Percentiles rank a stretch among this genome's conserved stretches.
Conservation (phyloP, 2,797 vertebrate species). For the Schizopygopsis malacanthus region DNA sequence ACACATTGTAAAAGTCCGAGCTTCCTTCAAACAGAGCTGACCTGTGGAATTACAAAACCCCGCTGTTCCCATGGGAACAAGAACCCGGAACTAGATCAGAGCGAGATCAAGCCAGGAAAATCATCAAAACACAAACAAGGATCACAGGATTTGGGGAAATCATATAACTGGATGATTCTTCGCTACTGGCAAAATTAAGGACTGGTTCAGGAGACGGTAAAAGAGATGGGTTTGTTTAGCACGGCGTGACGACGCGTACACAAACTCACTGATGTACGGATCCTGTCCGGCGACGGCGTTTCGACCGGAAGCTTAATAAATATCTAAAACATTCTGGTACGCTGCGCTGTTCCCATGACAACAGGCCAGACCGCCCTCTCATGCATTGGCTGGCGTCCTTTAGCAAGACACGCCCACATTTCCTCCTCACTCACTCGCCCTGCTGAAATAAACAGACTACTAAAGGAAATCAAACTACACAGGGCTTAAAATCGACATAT, state of each 20-base stretch:
- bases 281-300: slow-evolving; percentile 49
- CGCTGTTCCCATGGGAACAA: slow-evolving; percentile 68
- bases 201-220: slow-evolving; percentile 50
- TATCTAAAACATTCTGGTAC: slow-evolving; percentile 76
- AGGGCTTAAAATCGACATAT: slow-evolving; percentile 68
- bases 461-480: slow-evolving; percentile 61
- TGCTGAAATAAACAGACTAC: slow-evolving; percentile 54
- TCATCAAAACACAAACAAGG: slow-evolving; percentile 68
- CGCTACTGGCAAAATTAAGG: slow-evolving; percentile 57
- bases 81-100: slow-evolving; percentile 59
- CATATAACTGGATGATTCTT: slow-evolving; percentile 42
- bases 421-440: slow-evolving; percentile 41
- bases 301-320: slow-evolving; percentile 79
- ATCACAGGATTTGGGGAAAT: slow-evolving; percentile 54
- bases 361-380: slow-evolving; percentile 28
- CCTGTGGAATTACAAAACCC: slow-evolving; percentile 69
- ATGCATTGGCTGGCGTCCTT: slow-evolving; percentile 15
- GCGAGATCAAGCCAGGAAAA: slow-evolving; percentile 53
- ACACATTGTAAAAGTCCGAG: slow-evolving; percentile 79
- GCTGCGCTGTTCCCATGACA: slow-evolving; percentile 46
- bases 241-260: slow-evolving; percentile 73
- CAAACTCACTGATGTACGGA: slow-evolving; percentile 85
- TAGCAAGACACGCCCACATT: slow-evolving; percentile 33
- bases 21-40: slow-evolving; percentile 74
- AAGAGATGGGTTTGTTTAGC: slow-evolving; percentile 54